Evolutionary conservation across 2,888 invertebrate genomes (phyloP), one percentile per base, ranked within the genome.

Genomic region (Dicroscelio sp.): DNA sequence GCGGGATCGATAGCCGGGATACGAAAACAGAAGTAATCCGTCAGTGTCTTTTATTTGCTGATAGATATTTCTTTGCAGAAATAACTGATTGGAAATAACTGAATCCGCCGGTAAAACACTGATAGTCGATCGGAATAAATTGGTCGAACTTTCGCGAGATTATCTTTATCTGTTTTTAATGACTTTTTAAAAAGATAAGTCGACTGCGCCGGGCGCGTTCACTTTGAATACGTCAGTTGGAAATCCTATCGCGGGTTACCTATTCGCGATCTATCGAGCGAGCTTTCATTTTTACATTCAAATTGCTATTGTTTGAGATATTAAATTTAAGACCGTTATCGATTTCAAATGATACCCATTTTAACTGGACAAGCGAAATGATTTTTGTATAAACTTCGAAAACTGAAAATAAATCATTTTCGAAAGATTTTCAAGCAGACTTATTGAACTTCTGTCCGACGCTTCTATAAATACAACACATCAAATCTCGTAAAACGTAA

Each of bases 131-230:
- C 73, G 89, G 75, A 84, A 89, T 89, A 89, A 80, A 85, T 89
- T 85, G 80, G 80, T 76, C 43, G 38, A 76, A 89, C 75, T 85
- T 75, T 67, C 27, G 80, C 33, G 17, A 84, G 85, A 89, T 89
- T 85, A 89, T 85, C 89, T 80, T 69, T 76, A 85, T 85, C 85
- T 80, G 67, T 80, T 80, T 85, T 73, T 85, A 89, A 89, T 85
- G 85, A 82, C 85, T 89, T 85, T 89, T 89, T 89, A 89, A 80
- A 73, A 82, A 85, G 88, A 88, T 88, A 85, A 84, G 84, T 79
- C 73, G 30, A 78, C 35, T 67, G 84, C 55, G 27, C 63, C 14
- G 14, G 8, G 76, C 67, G 35, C 58, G 63, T 35, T 84, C 88
- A 71, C 71, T 83, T 84, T 83, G 60, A 82, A 76, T 78, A 63